Evolutionary conservation across 2,888 invertebrate species (phyloP).

Genomic region (Macrophya alboannulata): DNA sequence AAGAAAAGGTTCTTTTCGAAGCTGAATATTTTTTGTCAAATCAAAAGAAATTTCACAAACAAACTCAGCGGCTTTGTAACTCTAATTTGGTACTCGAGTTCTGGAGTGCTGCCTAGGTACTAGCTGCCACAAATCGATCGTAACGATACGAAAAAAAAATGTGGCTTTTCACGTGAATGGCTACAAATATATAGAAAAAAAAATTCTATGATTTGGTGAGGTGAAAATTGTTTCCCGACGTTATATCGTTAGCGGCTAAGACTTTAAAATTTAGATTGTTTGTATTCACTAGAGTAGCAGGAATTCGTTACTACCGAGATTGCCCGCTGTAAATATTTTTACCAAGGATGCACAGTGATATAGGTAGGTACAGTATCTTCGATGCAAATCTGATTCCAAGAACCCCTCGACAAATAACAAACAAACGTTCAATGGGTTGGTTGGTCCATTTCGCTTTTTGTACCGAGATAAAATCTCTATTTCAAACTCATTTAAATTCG

Average conservation of each 20-base stretch:
- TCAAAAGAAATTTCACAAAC: conserved; percentile 9
- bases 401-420: conserved; percentile 44
- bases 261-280: conserved; percentile 7
- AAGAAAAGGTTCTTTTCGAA: neutral
- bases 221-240: neutral
- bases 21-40: neutral
- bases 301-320: conserved; percentile 22
- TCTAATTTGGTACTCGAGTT: conserved; percentile 19
- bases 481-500: conserved; percentile 33
- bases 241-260: conserved; percentile 35
- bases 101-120: neutral
- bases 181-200: neutral
- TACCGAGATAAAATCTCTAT: conserved; percentile 39
- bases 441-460: neutral
- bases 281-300: conserved; percentile 11
- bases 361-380: neutral
- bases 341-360: neutral
- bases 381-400: conserved; percentile 33
- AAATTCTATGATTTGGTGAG: neutral
- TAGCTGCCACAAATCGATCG: conserved; percentile 1
- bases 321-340: conserved; percentile 43
- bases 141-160: conserved; percentile 24
- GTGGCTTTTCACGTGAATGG: too few species aligned
- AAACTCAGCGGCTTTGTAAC: neutral
- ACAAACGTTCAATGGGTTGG: conserved; percentile 19